Conservation (phyloP, 2,888 invertebrate species). For the Reticulitermes lucifugus region DNA sequence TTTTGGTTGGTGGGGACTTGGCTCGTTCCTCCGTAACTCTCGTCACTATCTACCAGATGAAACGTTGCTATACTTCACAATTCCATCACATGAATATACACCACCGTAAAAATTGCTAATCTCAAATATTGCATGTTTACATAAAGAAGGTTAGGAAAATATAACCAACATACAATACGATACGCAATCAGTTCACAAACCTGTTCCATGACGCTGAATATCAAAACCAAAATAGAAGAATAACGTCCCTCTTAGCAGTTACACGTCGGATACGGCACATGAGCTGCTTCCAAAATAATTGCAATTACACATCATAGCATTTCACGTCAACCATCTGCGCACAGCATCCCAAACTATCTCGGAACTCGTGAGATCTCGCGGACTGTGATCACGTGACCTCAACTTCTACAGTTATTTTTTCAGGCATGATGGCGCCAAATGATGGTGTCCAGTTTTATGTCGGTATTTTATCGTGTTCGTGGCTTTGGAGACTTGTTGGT, state of each 20-base stretch:
- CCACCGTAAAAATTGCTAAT: too few species aligned
- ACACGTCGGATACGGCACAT: too few species aligned
- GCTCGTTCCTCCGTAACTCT: too few species aligned
- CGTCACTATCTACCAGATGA: too few species aligned
- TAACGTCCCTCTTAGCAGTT: too few species aligned
- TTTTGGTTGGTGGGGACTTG: too few species aligned
- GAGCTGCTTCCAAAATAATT: not conserved
- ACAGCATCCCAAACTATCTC: constrained; percentile 48
- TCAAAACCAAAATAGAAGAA: too few species aligned
- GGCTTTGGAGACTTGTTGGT: constrained; percentile 52
- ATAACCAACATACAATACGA: not conserved
- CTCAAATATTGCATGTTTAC: not conserved
- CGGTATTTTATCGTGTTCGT: constrained; percentile 59
- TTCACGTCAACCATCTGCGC: not conserved
- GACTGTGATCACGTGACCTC: constrained; percentile 66
- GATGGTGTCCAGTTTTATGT: constrained; percentile 64
- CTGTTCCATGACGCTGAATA: constrained; percentile 1
- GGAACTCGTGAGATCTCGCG: constrained; percentile 59
- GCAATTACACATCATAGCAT: not conserved
- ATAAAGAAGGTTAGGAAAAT: constrained; percentile 21
- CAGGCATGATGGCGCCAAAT: constrained; percentile 71
- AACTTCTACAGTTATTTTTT: constrained; percentile 66
- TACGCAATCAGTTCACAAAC: not conserved
- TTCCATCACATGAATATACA: too few species aligned
- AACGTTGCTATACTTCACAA: too few species aligned